These are phyloP conservation scores for Chrysoperla carnea DNA, from an alignment of 1,140 invertebrate species.

Conservation along the genomic window DNA sequence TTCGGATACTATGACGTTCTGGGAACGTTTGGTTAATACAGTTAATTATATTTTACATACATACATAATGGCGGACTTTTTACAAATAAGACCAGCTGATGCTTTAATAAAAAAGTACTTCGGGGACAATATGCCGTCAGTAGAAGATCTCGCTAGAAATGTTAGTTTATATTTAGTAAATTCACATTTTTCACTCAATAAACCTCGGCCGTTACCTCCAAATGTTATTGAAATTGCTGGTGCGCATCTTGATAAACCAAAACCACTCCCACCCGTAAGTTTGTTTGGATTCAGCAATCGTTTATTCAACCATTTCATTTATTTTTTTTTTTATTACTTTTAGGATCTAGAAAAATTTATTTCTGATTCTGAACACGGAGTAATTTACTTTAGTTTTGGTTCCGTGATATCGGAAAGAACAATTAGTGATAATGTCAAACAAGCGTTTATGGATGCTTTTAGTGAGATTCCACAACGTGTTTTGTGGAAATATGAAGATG, in stretches of 20 bases:
- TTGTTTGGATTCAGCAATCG: too few relatives aligned
- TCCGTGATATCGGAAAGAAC: conserved; percentile 22
- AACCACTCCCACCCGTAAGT: too few relatives aligned
- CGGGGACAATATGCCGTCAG: not conserved
- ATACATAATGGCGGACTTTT: too few relatives aligned
- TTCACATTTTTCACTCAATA: conserved; percentile 10
- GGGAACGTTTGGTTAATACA: conserved; percentile 23
- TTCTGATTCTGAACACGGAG: conserved; percentile 32
- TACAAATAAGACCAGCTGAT: too few relatives aligned
- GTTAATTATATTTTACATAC: not conserved
- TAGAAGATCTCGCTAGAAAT: conserved; percentile 10
- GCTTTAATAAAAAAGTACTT: not conserved
- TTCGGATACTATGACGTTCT: conserved; percentile 32
- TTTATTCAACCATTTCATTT: too few relatives aligned
- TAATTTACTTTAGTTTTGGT: not conserved
- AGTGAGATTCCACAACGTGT: conserved; percentile 19
- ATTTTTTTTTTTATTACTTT: conserved; percentile 8
- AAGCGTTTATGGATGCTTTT: conserved; percentile 22
- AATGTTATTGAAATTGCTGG: conserved; percentile 5
- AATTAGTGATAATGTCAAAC: not conserved
- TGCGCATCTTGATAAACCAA: not conserved
- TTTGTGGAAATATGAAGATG: conserved; percentile 25
- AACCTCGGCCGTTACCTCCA: conserved; percentile 7
- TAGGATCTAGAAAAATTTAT: conserved; percentile 47
- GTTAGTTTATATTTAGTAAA: conserved; percentile 10